A percentile compares a stretch with the other conserved stretches of the same genome.
phyloP scores from a whole-genome alignment of 2,888 invertebrate genomes.

The Caenorhabditis doughertyi region DNA sequence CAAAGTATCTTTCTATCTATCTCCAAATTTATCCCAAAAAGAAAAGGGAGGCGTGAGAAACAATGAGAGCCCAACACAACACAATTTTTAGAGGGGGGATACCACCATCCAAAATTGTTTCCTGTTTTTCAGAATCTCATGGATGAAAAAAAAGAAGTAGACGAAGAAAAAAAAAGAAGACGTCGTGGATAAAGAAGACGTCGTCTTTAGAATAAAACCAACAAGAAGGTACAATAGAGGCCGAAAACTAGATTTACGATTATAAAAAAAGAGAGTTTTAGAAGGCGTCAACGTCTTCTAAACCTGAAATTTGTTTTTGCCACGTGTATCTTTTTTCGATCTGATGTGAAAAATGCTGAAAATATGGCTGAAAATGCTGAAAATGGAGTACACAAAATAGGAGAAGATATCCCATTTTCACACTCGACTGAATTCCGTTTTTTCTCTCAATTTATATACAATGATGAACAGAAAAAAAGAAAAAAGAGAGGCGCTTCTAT shows the following conservation, averaged over 20 bases:
- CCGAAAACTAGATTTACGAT: constrained; percentile 51
- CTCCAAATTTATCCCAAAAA: no score
- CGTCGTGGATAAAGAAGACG: not conserved
- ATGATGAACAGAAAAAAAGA: constrained; percentile 21
- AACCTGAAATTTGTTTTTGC: constrained; percentile 40
- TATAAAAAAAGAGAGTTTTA: constrained; percentile 46
- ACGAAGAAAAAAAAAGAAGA: constrained; percentile 5
- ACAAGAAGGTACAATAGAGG: constrained; percentile 45
- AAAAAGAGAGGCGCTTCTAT: not conserved
- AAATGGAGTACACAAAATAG: no score
- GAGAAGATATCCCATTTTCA: no score
- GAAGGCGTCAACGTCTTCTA: no score
- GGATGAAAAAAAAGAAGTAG: not conserved
- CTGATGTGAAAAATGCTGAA: no score
- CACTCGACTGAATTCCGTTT: not conserved
- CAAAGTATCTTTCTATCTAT: no score
- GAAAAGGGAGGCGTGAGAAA: no score
- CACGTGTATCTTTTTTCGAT: constrained; percentile 9
- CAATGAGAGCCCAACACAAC: not conserved
- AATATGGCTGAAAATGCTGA: no score
- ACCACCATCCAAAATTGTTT: constrained; percentile 47
- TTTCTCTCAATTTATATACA: constrained; percentile 28
- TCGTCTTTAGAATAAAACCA: no score
- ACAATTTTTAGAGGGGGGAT: constrained; percentile 2
- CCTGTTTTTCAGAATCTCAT: constrained; percentile 45